Evolutionary conservation across 1,140 invertebrate species (phyloP), one percentile per base, ranked within the genome.

Genomic region (Platyscapa corneri): DNA sequence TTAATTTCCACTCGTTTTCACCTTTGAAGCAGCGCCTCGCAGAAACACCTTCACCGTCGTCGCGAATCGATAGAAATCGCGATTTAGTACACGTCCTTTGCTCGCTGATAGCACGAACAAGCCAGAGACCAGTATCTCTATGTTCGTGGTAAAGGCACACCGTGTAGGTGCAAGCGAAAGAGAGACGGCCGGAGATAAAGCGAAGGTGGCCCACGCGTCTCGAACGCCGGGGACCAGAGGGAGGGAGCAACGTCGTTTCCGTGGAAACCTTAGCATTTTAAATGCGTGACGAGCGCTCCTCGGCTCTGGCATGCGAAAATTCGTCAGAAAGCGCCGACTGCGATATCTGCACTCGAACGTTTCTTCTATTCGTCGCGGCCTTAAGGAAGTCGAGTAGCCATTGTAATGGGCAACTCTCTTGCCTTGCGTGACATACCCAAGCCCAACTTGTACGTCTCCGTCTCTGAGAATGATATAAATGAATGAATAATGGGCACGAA

Each of bases 221-320:
- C 3, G 27, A 12, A n/a, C 30, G 30, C 30, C 8, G 1, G 30
- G 10, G 32, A 12, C 3, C 1, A 6, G 30, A 30, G 49, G 7
- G 12, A 6, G 34, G 42, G 30, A 34, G 30, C 42, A 32, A 56
- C 32, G 65, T 89, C 87, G 89, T 82, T 90, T 89, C 88, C 88
- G 74, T 88, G 87, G 87, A 89, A 90, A 86, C 84, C 88, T 89
- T 86, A 89, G 82, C 79, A 86, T 88, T 90, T 90, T 88, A 87
- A 91, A 89, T 89, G 87, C 89, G 82, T 85, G 86, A 76, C 90
- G 89, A 88, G 88, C 89, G 89, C 14, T 53, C 42, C 32, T 65
- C 37, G n/a, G 23, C 37, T 82, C 74, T 88, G 82, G 87, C 88
- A 88, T 88, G 87, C 88, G 89, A 91, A 87, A 90, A 91, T 89